Evolutionary conservation across 1,140 invertebrate genomes (phyloP).

Genomic region (Acyrthosiphon pisum): DNA sequence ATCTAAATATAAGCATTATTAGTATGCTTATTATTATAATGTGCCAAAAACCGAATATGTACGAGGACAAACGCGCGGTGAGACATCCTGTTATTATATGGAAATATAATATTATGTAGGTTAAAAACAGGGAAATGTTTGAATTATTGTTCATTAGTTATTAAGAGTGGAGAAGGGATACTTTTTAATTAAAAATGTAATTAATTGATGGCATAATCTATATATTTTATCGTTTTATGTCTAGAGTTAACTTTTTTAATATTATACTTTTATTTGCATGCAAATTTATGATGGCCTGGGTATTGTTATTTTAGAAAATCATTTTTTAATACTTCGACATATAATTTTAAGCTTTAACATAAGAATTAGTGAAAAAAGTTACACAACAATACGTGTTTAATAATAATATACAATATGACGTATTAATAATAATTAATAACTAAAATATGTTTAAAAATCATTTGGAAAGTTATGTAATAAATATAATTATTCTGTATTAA

Average conservation of each 20-base stretch:
- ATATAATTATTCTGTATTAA: neutral
- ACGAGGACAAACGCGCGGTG: neutral
- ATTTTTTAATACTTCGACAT: neutral
- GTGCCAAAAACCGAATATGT: neutral
- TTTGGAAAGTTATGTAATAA: neutral
- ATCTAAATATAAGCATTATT: neutral
- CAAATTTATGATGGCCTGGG: neutral
- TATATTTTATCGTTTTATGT: constrained; percentile 1
- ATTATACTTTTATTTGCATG: neutral
- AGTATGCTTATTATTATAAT: no score
- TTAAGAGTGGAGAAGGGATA: neutral
- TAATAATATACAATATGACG: no score
- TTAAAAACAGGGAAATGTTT: neutral
- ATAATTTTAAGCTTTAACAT: neutral
- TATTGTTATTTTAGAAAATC: neutral
- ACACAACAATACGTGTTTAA: no score
- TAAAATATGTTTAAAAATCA: no score
- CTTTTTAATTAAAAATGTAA: constrained; percentile 20
- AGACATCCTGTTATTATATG: neutral
- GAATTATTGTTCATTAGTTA: neutral
- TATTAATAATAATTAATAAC: no score
- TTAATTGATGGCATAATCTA: neutral
- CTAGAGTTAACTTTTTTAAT: neutral
- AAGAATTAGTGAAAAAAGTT: neutral
- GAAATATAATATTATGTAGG: neutral